Evolutionary conservation across 2,888 invertebrate species (phyloP).

Genomic region (Cephus runcator): DNA sequence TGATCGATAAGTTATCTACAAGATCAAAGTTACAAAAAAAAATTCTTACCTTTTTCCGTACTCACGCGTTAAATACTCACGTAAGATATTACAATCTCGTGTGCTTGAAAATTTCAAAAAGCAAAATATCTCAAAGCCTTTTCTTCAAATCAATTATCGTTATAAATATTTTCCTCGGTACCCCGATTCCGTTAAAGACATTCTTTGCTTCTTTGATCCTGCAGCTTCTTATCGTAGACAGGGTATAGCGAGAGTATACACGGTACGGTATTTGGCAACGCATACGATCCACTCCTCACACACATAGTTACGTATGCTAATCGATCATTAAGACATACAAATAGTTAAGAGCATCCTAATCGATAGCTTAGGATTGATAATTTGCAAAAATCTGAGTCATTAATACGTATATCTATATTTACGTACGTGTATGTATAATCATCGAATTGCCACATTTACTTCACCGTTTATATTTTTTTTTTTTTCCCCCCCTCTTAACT

Average conservation of each 20-base stretch:
- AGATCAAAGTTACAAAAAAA: not conserved
- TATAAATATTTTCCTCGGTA: not conserved
- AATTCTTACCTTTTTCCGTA: no score
- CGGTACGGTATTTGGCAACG: not conserved
- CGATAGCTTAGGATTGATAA: not conserved
- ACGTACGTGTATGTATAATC: not conserved
- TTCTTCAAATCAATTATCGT: not conserved
- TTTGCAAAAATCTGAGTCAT: not conserved
- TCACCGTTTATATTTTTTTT: not conserved
- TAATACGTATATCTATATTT: not conserved
- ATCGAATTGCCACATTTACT: not conserved
- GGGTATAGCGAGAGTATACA: not conserved
- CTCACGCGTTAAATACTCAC: no score
- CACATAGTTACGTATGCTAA: conserved; percentile 12
- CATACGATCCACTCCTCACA: not conserved
- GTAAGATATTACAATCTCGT: no score
- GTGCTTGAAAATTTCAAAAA: no score
- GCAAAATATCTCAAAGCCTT: no score
- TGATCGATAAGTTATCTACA: not conserved
- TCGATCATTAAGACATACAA: conserved; percentile 41
- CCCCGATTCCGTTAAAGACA: not conserved
- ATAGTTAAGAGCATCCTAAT: conserved; percentile 40
- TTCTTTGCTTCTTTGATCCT: not conserved
- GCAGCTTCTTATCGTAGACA: not conserved
- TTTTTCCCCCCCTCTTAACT: not conserved